phyloP scores from a whole-genome alignment of 1,140 invertebrate genomes.

The Cherax destructor region DNA sequence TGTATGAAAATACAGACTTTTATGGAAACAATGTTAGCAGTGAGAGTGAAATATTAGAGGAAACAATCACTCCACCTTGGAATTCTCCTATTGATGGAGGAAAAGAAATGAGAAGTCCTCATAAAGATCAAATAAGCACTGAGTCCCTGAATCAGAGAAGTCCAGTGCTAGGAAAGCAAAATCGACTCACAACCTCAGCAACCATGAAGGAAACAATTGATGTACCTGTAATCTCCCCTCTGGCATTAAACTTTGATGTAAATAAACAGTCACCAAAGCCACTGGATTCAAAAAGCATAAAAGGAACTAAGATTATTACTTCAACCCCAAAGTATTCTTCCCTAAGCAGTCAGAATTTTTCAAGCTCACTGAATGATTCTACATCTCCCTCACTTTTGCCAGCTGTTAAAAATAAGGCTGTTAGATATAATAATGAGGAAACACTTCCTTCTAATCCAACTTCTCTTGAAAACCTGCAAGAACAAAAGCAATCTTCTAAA shows the following conservation, averaged over 20 bases:
- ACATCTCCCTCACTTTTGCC: constrained; percentile 7
- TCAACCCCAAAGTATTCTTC: neutral
- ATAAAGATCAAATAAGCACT: neutral
- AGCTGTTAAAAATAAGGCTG: neutral
- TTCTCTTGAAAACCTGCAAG: neutral
- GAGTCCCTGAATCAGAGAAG: neutral
- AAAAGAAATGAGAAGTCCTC: neutral
- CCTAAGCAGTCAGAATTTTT: neutral
- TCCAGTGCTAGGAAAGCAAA: constrained; percentile 11
- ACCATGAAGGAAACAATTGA: neutral
- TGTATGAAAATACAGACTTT: neutral
- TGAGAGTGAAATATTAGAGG: neutral
- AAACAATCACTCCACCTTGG: neutral
- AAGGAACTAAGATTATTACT: neutral
- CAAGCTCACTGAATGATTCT: neutral
- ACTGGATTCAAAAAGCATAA: neutral
- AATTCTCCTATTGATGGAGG: neutral
- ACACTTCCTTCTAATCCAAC: neutral
- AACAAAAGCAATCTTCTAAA: neutral
- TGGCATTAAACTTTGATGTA: neutral
- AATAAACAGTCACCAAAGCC: neutral
- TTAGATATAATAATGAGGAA: neutral
- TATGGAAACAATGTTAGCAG: neutral
- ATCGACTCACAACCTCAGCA: neutral
- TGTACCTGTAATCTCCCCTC: too few species aligned